Percentiles rank a stretch among this genome's conserved stretches.
These are phyloP conservation scores for Acinonyx jubatus DNA, from an alignment of 2,113 vertebrate species.

Conservation along the genomic window DNA sequence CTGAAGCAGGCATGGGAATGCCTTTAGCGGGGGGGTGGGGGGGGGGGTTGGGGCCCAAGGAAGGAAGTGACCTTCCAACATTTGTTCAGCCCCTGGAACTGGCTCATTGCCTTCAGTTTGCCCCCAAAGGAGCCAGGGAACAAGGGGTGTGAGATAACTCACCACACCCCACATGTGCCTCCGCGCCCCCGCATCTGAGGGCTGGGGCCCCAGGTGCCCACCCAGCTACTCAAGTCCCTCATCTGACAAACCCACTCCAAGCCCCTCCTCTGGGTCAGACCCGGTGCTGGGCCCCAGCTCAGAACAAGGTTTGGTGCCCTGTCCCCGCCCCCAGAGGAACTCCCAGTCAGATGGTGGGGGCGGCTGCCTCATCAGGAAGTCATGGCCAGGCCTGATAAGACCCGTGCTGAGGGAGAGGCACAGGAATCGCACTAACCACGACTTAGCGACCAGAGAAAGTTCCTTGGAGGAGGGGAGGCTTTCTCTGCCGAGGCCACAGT, in stretches of 20 bases:
- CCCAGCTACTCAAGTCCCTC: not conserved
- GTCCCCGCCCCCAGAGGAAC: not conserved
- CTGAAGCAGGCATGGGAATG: not conserved
- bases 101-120: not conserved
- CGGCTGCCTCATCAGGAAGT: conserved; percentile 27
- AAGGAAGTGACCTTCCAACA: not conserved
- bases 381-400: not conserved
- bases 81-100: not conserved
- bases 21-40: not conserved
- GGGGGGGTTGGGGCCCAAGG: not conserved
- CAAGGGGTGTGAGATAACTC: not conserved
- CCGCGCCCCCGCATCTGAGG: not conserved
- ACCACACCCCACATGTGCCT: too few relatives aligned
- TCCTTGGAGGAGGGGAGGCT: not conserved
- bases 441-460: not conserved
- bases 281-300: not conserved
- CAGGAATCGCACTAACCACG: not conserved
- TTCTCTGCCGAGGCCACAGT: not conserved
- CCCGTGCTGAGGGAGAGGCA: not conserved
- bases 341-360: not conserved
- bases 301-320: not conserved
- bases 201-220: not conserved
- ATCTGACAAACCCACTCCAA: not conserved
- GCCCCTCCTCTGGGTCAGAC: not conserved
- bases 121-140: not conserved